phyloP scores from a whole-genome alignment of 2,797 vertebrate genomes.

The Halcyon leucocephala region DNA sequence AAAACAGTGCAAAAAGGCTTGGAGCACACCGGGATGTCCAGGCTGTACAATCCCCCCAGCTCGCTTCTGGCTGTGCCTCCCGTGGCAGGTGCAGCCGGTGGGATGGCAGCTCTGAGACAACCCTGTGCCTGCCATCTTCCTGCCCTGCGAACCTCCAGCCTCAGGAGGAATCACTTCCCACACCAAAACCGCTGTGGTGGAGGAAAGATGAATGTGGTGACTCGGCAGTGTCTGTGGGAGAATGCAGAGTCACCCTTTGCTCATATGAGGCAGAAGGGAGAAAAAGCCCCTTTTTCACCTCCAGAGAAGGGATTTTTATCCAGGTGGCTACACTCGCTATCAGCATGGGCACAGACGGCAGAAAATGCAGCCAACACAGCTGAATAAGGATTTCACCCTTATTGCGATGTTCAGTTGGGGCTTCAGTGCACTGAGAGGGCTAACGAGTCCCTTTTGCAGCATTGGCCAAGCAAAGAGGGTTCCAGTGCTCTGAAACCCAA shows the following conservation, averaged over 20 bases:
- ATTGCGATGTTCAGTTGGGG: rapidly evolving
- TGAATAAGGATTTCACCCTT: background rate
- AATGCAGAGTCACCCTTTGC: background rate
- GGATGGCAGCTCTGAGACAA: background rate
- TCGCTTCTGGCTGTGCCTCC: background rate
- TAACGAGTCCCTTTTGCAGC: background rate
- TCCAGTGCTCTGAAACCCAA: rapidly evolving
- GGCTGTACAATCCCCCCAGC: background rate
- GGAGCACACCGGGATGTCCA: background rate
- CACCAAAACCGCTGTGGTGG: rapidly evolving
- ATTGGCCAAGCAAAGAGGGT: background rate
- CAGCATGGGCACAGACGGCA: rapidly evolving
- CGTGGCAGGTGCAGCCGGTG: rapidly evolving
- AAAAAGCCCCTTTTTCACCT: background rate
- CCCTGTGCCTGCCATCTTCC: background rate
- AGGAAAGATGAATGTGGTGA: background rate
- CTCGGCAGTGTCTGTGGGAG: background rate
- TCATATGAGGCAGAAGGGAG: rapidly evolving
- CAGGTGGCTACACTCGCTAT: background rate
- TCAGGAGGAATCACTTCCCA: background rate
- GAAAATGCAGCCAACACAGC: rapidly evolving
- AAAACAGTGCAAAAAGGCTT: background rate
- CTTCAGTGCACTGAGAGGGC: background rate
- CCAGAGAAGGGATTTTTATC: background rate
- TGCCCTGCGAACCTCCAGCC: background rate